Percentiles rank a stretch among this genome's conserved stretches.
phyloP scores from a whole-genome alignment of 2,797 vertebrate genomes.

The Acanthurus leucopareius region DNA sequence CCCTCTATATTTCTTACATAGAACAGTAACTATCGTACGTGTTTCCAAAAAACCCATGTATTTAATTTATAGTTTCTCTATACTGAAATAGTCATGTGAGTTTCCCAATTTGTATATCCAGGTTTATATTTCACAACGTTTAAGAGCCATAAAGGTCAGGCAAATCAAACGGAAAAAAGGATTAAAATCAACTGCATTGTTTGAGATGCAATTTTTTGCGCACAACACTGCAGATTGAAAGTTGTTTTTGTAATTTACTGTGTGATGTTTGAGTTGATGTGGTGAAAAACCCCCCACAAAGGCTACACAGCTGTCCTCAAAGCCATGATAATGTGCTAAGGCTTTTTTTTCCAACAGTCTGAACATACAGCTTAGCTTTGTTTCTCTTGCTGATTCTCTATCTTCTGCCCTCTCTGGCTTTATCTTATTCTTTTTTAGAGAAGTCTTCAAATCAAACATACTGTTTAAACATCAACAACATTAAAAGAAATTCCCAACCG shows the following conservation, averaged over 20 bases:
- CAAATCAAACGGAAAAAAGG: constrained; percentile 40
- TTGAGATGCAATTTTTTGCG: constrained; percentile 18
- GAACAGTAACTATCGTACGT: constrained; percentile 14
- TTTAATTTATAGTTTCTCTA: neutral
- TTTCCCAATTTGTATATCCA: neutral
- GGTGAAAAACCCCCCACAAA: constrained; percentile 20
- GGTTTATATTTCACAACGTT: constrained; percentile 11
- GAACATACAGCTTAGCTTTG: constrained; percentile 3
- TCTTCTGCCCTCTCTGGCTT: constrained; percentile 5
- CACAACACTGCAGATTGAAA: constrained; percentile 17
- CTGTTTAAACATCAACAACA: constrained; percentile 31
- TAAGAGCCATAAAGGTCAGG: constrained; percentile 32
- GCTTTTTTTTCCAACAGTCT: constrained; percentile 13
- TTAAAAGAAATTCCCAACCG: constrained; percentile 16
- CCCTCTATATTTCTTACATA: neutral
- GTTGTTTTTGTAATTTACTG: constrained; percentile 22
- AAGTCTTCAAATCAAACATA: neutral
- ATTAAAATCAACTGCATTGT: constrained; percentile 29
- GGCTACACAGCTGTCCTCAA: constrained; percentile 13
- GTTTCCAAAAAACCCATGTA: neutral
- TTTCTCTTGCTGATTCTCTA: constrained; percentile 5
- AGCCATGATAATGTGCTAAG: constrained; percentile 6
- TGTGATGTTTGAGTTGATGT: constrained; percentile 26
- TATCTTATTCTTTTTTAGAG: neutral
- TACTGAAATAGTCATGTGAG: constrained; percentile 1